Percentiles rank a stretch among this genome's conserved stretches.
Conservation (phyloP, 1,140 invertebrate species). For the Aphis craccivora region DNA sequence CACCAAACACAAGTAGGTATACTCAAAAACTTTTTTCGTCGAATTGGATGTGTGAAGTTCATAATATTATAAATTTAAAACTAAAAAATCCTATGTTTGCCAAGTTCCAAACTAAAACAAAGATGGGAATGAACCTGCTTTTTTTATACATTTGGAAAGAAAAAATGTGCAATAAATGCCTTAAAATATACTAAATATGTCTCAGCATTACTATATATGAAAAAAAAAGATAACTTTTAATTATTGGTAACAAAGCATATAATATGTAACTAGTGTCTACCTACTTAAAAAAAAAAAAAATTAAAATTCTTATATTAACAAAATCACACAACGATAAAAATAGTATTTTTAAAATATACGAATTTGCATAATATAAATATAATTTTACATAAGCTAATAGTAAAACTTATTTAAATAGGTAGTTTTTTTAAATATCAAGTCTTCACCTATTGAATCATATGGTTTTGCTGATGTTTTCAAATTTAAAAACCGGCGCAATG, state of each 20-base stretch:
- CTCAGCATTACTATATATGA: neutral
- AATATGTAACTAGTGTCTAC: no score
- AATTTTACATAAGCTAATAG: neutral
- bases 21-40: no score
- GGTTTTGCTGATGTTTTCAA: neutral
- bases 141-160: neutral
- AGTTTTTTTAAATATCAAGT: neutral
- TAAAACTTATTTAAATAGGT: neutral
- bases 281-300: neutral
- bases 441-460: neutral
- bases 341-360: neutral
- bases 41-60: no score
- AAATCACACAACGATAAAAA: neutral
- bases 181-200: neutral
- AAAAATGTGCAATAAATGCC: neutral
- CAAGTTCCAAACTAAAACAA: no score
- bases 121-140: no score
- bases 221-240: neutral
- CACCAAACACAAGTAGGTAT: no score
- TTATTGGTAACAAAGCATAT: no score
- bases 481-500: no score
- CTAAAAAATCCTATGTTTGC: no score
- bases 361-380: neutral
- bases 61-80: no score
- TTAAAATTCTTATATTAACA: neutral